Conservation (phyloP, 1,140 invertebrate genomes). For the Daktulosphaira vitifoliae region DNA sequence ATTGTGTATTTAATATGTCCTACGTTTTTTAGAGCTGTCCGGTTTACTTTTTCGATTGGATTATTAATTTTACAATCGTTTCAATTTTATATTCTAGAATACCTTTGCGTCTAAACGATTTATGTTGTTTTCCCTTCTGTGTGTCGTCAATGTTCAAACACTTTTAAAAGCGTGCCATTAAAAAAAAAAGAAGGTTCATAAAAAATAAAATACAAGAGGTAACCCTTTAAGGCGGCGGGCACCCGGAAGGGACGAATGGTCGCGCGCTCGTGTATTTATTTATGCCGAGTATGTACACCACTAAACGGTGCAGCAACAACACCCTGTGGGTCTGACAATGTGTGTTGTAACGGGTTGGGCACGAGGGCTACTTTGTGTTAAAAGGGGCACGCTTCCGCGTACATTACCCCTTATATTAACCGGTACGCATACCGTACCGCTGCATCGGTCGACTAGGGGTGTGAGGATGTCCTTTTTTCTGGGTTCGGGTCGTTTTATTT, state of each 20-base stretch:
- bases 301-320: too few species aligned
- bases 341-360: constrained; percentile 19
- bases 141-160: too few species aligned
- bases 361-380: constrained; percentile 22
- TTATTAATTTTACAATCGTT: too few species aligned
- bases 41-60: too few species aligned
- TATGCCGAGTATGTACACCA: too few species aligned
- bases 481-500: neutral
- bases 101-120: neutral
- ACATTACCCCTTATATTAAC: too few species aligned
- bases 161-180: neutral
- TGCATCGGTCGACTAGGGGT: neutral
- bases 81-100: too few species aligned
- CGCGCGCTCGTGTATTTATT: too few species aligned
- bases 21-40: too few species aligned
- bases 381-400: constrained; percentile 23
- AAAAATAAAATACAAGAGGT: neutral
- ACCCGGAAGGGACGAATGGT: constrained; percentile 6
- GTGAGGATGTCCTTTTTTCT: neutral
- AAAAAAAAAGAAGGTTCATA: neutral
- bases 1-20: too few species aligned
- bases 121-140: too few species aligned
- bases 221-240: neutral
- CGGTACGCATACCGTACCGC: constrained; percentile 4
- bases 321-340: neutral